phyloP scores from a whole-genome alignment of 2,888 invertebrate genomes.

The Spodoptera exigua region DNA sequence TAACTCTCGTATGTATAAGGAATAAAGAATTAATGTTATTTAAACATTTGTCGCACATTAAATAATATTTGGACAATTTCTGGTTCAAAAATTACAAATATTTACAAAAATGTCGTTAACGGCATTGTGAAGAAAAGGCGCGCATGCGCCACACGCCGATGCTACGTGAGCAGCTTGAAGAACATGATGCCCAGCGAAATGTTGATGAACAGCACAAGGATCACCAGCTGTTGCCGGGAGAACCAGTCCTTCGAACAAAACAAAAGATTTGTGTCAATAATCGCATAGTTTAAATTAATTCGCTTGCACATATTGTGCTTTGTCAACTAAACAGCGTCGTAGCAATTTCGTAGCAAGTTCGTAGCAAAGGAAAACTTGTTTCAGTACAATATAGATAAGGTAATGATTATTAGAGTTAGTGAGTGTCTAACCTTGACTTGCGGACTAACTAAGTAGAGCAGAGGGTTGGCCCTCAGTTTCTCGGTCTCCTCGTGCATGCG shows the following conservation, averaged over 20 bases:
- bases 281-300: background rate
- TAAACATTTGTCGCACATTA: conserved; percentile 71
- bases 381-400: background rate
- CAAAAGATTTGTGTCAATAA: conserved; percentile 8
- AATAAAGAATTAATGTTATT: conserved; percentile 71
- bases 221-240: conserved; percentile 97
- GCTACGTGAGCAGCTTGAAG: conserved; percentile 98
- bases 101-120: conserved; percentile 75
- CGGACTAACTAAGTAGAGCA: conserved; percentile 98
- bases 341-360: conserved; percentile 46
- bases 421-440: conserved; percentile 95
- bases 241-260: conserved; percentile 95
- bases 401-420: background rate
- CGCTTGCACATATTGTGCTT: conserved; percentile 1
- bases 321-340: conserved; percentile 1
- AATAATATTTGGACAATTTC: conserved; percentile 74
- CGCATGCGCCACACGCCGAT: conserved; percentile 87
- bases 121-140: conserved; percentile 69
- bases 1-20: conserved; percentile 64
- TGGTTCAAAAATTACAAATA: conserved; percentile 75
- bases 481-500: conserved; percentile 97
- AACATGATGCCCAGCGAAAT: conserved; percentile 98
- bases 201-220: conserved; percentile 97
- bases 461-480: conserved; percentile 97
- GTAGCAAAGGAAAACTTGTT: conserved; percentile 17